Evolutionary conservation across 2,888 invertebrate species (phyloP).

Genomic region (Dicyrtoma fusca): DNA sequence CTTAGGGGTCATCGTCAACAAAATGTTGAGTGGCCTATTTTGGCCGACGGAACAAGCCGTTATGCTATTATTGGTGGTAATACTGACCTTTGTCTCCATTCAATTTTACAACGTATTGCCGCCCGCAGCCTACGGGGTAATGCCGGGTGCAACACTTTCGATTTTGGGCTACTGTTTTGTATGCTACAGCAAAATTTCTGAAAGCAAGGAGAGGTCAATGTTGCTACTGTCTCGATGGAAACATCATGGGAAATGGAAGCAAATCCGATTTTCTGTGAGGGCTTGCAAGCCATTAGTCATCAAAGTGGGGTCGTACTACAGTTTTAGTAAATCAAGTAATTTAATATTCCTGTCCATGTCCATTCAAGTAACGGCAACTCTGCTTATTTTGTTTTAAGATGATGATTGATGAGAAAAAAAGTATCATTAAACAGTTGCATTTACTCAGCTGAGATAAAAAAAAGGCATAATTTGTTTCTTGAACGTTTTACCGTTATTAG

Average conservation of each 20-base stretch:
- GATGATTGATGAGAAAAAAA: no score
- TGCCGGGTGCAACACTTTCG: neutral
- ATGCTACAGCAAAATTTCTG: neutral
- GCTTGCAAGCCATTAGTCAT: neutral
- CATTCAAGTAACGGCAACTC: neutral
- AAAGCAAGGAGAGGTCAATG: neutral
- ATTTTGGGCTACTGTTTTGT: neutral
- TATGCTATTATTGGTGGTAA: neutral
- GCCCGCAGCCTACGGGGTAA: neutral
- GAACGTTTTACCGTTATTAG: no score
- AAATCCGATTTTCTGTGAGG: neutral
- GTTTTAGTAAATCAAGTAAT: neutral
- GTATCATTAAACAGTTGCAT: no score
- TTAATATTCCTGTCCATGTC: neutral
- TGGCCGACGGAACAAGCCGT: constrained; percentile 3
- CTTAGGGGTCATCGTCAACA: neutral
- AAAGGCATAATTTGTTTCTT: no score
- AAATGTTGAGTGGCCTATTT: neutral
- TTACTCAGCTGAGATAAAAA: no score
- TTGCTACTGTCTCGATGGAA: neutral
- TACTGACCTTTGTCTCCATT: neutral
- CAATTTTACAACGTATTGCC: neutral
- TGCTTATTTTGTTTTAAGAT: neutral
- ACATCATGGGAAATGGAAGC: neutral
- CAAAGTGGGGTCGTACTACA: neutral